phyloP scores from a whole-genome alignment of 2,888 invertebrate genomes.

The Andrena bucephala region DNA sequence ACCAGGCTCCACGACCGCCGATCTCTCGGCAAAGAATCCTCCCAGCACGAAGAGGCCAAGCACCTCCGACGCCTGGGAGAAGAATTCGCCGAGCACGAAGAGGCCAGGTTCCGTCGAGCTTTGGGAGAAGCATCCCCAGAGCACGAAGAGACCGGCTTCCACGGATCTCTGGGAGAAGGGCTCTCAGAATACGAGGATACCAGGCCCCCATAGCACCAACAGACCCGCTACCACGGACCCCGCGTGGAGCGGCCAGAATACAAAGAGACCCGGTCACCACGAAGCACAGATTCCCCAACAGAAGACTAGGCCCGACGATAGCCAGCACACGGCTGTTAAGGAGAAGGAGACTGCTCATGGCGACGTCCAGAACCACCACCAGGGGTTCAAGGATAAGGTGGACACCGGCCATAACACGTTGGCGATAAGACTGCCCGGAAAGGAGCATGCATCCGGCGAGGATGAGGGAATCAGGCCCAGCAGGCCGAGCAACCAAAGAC shows the following conservation, averaged over 20 bases:
- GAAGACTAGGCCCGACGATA: constrained; percentile 70
- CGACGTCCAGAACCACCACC: constrained; percentile 58
- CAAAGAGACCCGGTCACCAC: constrained; percentile 59
- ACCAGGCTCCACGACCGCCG: constrained; percentile 7
- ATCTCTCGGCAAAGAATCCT: constrained; percentile 58
- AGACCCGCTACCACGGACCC: constrained; percentile 34
- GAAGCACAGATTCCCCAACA: constrained; percentile 52
- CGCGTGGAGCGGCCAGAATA: not conserved
- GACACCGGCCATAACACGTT: constrained; percentile 76
- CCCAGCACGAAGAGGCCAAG: constrained; percentile 17
- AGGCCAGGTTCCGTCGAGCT: constrained; percentile 40
- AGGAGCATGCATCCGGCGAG: constrained; percentile 70
- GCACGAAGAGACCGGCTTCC: constrained; percentile 23
- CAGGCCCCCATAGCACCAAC: constrained; percentile 41
- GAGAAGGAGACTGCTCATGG: constrained; percentile 32
- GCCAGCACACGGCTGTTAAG: constrained; percentile 33
- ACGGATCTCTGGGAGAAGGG: constrained; percentile 60
- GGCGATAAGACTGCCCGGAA: constrained; percentile 78
- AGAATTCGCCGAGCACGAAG: constrained; percentile 39
- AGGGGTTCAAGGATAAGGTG: constrained; percentile 79
- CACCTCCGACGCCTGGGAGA: constrained; percentile 59
- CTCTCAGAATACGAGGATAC: constrained; percentile 24
- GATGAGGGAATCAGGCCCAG: constrained; percentile 67
- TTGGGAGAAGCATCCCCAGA: constrained; percentile 61
- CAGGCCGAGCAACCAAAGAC: constrained; percentile 76